Conservation (phyloP, 2,888 invertebrate genomes). For the Ctena decussata region DNA sequence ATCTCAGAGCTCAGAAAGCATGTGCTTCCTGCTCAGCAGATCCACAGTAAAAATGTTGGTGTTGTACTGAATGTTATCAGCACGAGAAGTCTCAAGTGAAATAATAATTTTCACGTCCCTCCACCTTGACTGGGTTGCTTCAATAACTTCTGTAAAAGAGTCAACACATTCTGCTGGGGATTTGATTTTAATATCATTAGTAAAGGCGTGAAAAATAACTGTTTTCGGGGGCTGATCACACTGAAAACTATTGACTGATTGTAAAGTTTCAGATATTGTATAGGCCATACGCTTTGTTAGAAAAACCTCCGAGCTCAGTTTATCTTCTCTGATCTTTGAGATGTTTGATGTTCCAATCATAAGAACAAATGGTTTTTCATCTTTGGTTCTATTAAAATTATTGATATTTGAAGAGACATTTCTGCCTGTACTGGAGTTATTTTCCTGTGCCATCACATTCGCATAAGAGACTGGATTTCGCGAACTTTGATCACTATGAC, state of each 20-base stretch:
- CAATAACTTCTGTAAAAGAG: not conserved
- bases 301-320: not conserved
- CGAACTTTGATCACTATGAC: not conserved
- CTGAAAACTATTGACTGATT: not conserved
- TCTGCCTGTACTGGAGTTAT: no score
- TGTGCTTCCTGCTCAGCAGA: no score
- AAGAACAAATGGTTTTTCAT: not conserved
- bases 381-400: not conserved
- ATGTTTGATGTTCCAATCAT: not conserved
- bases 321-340: not conserved
- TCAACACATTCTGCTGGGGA: not conserved
- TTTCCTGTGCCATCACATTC: not conserved
- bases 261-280: not conserved
- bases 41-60: no score
- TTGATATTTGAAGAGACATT: not conserved
- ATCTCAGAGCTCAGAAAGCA: no score
- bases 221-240: not conserved
- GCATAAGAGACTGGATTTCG: no score
- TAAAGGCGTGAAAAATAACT: not conserved
- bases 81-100: not conserved
- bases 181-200: not conserved
- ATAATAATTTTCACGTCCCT: not conserved
- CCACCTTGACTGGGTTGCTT: not conserved
- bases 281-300: not conserved
- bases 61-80: not conserved